Evolutionary conservation across 2,113 vertebrate species (phyloP).

Genomic region (Sialia sialis): DNA sequence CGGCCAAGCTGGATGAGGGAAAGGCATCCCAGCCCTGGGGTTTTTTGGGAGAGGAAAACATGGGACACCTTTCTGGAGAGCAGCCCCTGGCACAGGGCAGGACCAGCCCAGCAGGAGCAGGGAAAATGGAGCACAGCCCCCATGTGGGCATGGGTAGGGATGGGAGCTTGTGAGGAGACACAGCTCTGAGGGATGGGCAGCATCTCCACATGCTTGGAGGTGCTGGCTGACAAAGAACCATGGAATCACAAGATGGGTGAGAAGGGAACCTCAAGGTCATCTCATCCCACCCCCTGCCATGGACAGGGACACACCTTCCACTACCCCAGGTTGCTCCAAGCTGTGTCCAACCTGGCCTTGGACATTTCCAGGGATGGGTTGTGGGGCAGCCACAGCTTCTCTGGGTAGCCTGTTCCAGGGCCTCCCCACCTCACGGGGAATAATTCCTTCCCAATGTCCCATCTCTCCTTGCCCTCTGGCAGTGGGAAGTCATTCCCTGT

Average conservation of each 20-base stretch:
- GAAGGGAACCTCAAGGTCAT: not conserved
- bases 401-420: not conserved
- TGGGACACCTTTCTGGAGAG: not conserved
- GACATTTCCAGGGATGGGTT: not conserved
- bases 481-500: not conserved
- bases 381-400: not conserved
- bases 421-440: accelerated
- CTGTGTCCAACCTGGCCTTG: accelerated
- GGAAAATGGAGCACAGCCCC: not conserved
- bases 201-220: not conserved
- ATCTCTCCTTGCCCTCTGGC: not conserved
- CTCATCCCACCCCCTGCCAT: not conserved
- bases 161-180: not conserved
- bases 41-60: not conserved
- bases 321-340: accelerated
- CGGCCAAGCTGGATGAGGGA: accelerated
- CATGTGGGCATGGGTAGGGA: accelerated
- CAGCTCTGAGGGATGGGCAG: not conserved
- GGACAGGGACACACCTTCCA: not conserved
- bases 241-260: not conserved
- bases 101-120: not conserved
- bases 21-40: not conserved
- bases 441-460: not conserved
- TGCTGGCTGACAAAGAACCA: not conserved
- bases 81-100: not conserved